Percentiles rank a stretch among this genome's conserved stretches.
These are phyloP conservation scores for Eupithecia vulgata DNA, from an alignment of 2,888 invertebrate genomes.

Conservation along the genomic window DNA sequence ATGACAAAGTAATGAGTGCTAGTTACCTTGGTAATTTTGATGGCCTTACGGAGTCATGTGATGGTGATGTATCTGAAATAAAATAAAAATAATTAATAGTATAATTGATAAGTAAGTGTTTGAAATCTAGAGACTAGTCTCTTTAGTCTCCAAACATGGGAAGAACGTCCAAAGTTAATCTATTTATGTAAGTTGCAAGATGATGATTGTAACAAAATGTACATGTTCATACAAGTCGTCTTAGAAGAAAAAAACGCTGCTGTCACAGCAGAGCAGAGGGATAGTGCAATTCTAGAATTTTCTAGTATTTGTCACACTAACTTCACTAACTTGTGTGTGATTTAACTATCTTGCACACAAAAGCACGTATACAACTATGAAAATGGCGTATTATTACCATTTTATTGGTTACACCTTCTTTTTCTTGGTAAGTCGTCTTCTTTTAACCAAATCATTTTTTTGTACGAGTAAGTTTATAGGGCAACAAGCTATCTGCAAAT, in stretches of 20 bases:
- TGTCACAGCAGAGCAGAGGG: not conserved
- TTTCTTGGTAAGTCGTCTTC: no score
- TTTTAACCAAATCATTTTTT: no score
- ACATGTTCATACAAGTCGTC: not conserved
- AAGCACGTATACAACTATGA: not conserved
- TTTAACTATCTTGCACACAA: not conserved
- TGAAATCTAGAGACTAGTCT: not conserved
- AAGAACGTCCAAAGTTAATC: not conserved
- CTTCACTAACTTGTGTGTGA: no score
- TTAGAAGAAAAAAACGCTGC: not conserved
- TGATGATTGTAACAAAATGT: not conserved
- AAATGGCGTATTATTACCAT: not conserved
- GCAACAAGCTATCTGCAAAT: no score
- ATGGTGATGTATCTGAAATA: slow-evolving; percentile 73
- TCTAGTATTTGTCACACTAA: no score
- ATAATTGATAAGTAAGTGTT: not conserved
- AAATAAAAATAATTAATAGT: slow-evolving; percentile 40
- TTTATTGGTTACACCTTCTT: not conserved
- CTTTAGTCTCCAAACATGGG: not conserved
- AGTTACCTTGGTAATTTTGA: slow-evolving; percentile 67
- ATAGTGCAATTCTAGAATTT: not conserved
- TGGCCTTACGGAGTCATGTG: slow-evolving; percentile 65
- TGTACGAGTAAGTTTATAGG: no score
- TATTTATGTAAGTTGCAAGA: not conserved
- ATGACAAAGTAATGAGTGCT: slow-evolving; percentile 49